Base-by-base conservation (phyloP, 2,888 invertebrate genomes). In the Dexiosoma caninum region DNA sequence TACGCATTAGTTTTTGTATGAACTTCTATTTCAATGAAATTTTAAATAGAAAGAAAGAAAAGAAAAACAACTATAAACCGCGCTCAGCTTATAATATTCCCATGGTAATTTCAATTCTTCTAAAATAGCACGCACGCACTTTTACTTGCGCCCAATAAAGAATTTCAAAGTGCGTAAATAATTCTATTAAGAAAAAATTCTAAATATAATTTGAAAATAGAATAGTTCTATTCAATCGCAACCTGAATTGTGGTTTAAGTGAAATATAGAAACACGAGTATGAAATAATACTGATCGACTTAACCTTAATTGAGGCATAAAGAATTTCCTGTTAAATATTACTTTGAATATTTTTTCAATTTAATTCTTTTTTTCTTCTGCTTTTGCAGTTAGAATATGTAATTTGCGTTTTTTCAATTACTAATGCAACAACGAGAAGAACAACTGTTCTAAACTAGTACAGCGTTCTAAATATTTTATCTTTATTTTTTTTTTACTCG, bases 251-350 rank as follows among this genome's bases (percentile, higher is more conserved):
- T 44, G 12, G 12, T 57, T 66, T 16, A 40, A 42, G 30, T 19
- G 30, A 16, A 66, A 14, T 55, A 64, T 23, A 37, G 55, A 57
- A 71, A 40, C 42, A 62, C 71, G 42, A 72, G 40, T 35, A 62
- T 62, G 23, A 70, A 60, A 71, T 60, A 21, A 60, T 37, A 60
- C 27, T 60, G 49, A 60, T 60, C 71, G 55, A 32, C 70, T 77
- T 70, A 77, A 77, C 77, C 77, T 77, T 70, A 77, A 77, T 77
- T 77, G 70, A 77, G 62, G 37, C 55, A 77, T 77, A 77, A 77
- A 70, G 77, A 70, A 77, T 77, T 77, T 77, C 77, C 77, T 77
- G 70, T 40, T 62, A 40, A 66, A 66, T 59, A 21, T 75, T 59
- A 59, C 67, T 75, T 67, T 27, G 37, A 55, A 64, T 42, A 30